These are phyloP conservation scores for Xiphorhynchus erythropygius DNA, from an alignment of 2,797 vertebrate species.

Conservation along the genomic window DNA sequence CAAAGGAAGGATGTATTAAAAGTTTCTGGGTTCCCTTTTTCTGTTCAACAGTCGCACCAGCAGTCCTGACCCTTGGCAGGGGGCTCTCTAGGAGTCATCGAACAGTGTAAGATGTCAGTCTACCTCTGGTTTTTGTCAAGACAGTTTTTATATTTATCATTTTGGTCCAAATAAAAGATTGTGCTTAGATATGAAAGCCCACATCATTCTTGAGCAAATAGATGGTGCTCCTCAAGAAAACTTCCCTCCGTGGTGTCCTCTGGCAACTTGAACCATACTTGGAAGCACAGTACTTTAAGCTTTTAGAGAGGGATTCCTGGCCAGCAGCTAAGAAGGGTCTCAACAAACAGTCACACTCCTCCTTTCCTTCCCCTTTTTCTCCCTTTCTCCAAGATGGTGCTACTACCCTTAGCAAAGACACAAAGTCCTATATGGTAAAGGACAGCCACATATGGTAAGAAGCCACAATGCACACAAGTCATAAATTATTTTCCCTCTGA, in stretches of 20 bases:
- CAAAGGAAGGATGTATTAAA: not conserved
- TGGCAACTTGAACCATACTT: not conserved
- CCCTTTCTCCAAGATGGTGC: not conserved
- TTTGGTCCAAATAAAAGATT: not conserved
- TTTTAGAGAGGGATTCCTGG: not conserved
- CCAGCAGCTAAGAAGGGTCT: not conserved
- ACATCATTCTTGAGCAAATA: not conserved
- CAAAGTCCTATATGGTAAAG: not conserved
- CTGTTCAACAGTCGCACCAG: fast-evolving
- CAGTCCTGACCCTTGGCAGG: not conserved
- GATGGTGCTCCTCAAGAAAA: not conserved
- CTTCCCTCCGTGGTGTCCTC: not conserved
- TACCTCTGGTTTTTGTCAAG: not conserved
- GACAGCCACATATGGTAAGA: not conserved
- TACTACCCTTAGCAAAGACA: not conserved
- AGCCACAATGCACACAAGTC: not conserved
- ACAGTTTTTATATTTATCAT: not conserved
- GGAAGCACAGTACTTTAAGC: not conserved
- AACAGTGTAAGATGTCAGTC: not conserved
- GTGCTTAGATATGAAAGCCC: not conserved
- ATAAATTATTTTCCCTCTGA: not conserved
- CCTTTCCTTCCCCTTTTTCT: not conserved
- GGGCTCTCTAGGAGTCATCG: not conserved
- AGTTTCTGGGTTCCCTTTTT: not conserved
- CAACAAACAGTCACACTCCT: not conserved